These are phyloP conservation scores for Pampusana beccarii DNA, from an alignment of 2,113 vertebrate genomes.

Conservation along the genomic window DNA sequence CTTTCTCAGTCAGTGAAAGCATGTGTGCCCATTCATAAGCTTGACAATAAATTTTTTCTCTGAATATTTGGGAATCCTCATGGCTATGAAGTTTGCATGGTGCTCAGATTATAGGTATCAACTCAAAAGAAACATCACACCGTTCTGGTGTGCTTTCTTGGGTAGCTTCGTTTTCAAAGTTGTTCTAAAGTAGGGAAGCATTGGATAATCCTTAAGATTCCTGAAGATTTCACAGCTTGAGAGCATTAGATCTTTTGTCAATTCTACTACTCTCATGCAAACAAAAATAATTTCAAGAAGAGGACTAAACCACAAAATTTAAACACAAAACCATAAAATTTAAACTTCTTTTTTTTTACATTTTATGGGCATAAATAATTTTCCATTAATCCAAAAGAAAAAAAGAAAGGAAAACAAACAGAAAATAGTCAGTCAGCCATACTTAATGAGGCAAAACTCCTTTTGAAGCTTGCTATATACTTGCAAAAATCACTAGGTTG, in stretches of 20 bases:
- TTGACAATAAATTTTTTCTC: neutral
- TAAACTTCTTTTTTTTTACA: neutral
- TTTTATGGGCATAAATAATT: neutral
- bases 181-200: neutral
- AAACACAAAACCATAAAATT: neutral
- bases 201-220: neutral
- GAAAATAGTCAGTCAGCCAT: neutral
- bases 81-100: neutral
- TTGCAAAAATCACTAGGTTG: neutral
- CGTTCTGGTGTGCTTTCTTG: neutral
- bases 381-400: neutral
- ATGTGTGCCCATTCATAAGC: neutral
- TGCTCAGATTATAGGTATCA: neutral
- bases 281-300: neutral
- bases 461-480: neutral
- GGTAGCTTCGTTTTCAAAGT: neutral
- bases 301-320: neutral
- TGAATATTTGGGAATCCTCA: neutral
- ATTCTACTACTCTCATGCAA: neutral
- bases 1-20: neutral
- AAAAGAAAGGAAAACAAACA: neutral
- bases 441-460: neutral
- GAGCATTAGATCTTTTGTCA: neutral
- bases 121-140: neutral
- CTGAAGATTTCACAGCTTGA: neutral